A percentile compares a stretch with the other conserved stretches of the same genome.
phyloP scores from a whole-genome alignment of 2,888 invertebrate genomes.

The Stenurella melanura region DNA sequence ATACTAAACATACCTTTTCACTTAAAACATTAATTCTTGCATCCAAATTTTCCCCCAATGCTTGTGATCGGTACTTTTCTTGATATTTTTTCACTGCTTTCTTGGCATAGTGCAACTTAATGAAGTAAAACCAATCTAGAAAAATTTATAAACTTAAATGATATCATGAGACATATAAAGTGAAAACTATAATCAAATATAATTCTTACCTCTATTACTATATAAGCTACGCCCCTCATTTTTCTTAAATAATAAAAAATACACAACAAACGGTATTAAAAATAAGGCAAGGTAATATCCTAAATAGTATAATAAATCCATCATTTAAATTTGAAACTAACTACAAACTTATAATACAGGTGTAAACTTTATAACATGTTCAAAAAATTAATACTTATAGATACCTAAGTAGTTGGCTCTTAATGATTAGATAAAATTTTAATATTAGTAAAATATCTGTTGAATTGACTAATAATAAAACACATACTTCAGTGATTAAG shows the following conservation, averaged over 20 bases:
- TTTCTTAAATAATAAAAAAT: constrained; percentile 60
- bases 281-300: constrained; percentile 62
- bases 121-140: constrained; percentile 65
- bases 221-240: constrained; percentile 53
- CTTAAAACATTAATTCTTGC: constrained; percentile 59
- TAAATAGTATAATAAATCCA: constrained; percentile 42
- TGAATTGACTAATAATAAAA: neutral
- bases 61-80: constrained; percentile 52
- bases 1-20: constrained; percentile 64
- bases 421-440: constrained; percentile 5
- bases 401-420: neutral
- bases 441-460: neutral
- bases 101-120: constrained; percentile 64
- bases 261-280: constrained; percentile 62
- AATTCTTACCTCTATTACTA: constrained; percentile 60
- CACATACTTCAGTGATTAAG: neutral
- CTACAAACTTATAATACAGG: too few species aligned
- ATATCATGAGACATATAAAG: neutral
- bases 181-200: neutral
- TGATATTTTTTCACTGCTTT: constrained; percentile 62
- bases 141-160: neutral
- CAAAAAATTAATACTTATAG: too few species aligned
- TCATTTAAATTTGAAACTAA: neutral
- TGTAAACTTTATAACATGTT: neutral
- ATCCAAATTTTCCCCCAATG: constrained; percentile 54